phyloP scores from a whole-genome alignment of 92 coral and sea anemone species.

The Epizoanthus rinbou region DNA sequence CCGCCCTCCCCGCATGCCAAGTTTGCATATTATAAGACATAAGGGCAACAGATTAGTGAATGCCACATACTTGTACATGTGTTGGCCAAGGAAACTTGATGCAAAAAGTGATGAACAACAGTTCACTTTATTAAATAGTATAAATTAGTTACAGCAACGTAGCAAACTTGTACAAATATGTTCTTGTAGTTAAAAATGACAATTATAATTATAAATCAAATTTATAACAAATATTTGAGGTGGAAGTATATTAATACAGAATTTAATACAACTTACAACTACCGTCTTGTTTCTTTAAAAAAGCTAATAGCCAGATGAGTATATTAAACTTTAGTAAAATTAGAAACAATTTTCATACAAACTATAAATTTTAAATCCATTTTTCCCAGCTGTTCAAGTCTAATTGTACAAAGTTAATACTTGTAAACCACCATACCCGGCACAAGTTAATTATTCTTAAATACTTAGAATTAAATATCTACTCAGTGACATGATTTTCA shows the following conservation, averaged over 20 bases:
- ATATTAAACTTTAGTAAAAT: background rate
- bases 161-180: background rate
- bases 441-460: no score
- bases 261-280: slow-evolving; percentile 1
- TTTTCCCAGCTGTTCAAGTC: no score
- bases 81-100: background rate
- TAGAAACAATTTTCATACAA: no score
- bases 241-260: background rate
- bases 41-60: no score
- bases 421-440: no score
- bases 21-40: no score
- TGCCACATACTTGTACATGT: no score
- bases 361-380: no score
- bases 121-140: slow-evolving; percentile 3
- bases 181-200: slow-evolving; percentile 2
- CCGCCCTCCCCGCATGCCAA: no score
- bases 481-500: no score
- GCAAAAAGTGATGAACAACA: background rate
- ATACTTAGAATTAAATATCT: no score
- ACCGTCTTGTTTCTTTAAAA: background rate
- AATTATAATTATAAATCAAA: background rate
- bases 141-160: background rate
- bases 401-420: no score
- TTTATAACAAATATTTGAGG: background rate
- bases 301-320: background rate